Conservation (phyloP, 2,797 vertebrate genomes). For the Erithacus rubecula region DNA sequence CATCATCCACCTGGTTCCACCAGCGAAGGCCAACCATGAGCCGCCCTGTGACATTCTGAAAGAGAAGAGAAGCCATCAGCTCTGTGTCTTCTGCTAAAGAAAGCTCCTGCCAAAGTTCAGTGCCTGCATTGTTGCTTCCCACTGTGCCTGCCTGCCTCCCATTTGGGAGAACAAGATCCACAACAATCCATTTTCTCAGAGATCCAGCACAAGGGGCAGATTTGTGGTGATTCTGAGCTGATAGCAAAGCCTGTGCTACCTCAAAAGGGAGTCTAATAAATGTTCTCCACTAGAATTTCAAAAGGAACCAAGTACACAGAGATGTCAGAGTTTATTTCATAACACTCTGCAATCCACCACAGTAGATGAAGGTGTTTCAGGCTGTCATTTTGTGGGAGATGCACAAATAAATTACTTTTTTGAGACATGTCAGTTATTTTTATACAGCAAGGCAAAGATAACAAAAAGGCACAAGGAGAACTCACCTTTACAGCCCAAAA, state of each 20-base stretch:
- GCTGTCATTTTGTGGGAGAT: not conserved
- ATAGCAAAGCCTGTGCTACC: not conserved
- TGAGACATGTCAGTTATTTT: not conserved
- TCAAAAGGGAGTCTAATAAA: not conserved
- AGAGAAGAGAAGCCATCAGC: not conserved
- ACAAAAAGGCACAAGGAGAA: not conserved
- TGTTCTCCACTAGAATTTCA: not conserved
- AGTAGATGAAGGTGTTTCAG: not conserved
- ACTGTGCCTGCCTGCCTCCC: not conserved
- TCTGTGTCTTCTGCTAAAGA: not conserved
- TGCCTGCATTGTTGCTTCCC: not conserved
- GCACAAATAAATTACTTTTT: not conserved
- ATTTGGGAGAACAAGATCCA: not conserved
- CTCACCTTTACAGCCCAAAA: slow-evolving; percentile 96
- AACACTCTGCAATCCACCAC: not conserved
- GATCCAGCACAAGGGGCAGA: accelerated
- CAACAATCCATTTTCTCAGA: accelerated
- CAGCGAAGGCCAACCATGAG: slow-evolving; percentile 93
- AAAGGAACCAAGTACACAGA: not conserved
- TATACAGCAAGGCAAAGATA: not conserved
- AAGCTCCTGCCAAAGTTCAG: not conserved
- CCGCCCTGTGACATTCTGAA: slow-evolving; percentile 91
- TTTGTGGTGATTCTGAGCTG: not conserved
- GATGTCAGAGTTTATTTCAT: not conserved
- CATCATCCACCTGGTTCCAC: slow-evolving; percentile 98